Evolutionary conservation across 1,140 invertebrate genomes (phyloP).

Genomic region (Caenorhabditis briggsae): DNA sequence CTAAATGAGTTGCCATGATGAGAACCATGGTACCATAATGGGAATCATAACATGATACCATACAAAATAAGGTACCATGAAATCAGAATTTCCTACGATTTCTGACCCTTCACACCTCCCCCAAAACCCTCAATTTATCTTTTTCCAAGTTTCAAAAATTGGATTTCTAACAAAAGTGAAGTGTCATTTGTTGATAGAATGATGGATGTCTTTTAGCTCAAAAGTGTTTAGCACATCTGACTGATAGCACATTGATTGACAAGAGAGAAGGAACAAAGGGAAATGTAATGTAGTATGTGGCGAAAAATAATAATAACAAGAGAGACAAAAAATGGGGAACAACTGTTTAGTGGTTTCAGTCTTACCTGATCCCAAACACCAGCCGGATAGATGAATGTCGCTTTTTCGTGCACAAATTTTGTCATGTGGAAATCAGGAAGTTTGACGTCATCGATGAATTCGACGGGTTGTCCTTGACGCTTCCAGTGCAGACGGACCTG

Average conservation of each 20-base stretch:
- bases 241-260: too few relatives aligned
- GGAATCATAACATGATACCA: too few relatives aligned
- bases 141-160: background rate
- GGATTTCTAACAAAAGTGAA: background rate
- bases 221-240: conserved; percentile 5
- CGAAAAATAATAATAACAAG: too few relatives aligned
- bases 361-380: conserved; percentile 76
- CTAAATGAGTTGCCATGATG: too few relatives aligned
- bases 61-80: too few relatives aligned
- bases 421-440: conserved; percentile 75
- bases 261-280: too few relatives aligned
- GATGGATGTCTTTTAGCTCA: background rate
- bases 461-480: conserved; percentile 73
- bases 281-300: too few relatives aligned
- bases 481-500: conserved; percentile 76
- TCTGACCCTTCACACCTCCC: background rate
- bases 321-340: too few relatives aligned
- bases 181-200: background rate
- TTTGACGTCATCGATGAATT: conserved; percentile 76
- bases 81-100: too few relatives aligned
- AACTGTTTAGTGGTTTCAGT: background rate
- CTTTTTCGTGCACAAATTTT: conserved; percentile 74
- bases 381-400: conserved; percentile 77
- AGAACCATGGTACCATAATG: too few relatives aligned
- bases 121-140: background rate